phyloP scores from a whole-genome alignment of 2,888 invertebrate species.

The Drosophila cyrtoloma region DNA sequence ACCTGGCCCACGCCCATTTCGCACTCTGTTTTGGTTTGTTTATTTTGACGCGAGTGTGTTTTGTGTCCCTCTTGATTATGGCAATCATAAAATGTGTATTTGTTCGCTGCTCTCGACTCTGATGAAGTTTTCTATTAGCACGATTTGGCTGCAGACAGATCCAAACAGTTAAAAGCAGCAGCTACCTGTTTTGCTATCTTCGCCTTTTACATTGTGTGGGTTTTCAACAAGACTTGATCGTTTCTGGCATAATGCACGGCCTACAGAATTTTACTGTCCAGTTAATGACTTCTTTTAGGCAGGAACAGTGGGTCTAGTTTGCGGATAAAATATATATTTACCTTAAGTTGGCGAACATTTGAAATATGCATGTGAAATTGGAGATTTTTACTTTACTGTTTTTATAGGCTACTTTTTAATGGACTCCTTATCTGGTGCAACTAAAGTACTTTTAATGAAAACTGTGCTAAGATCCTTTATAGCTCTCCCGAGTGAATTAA shows the following conservation, averaged over 20 bases:
- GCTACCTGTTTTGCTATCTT: slow-evolving; percentile 20
- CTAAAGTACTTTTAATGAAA: neutral
- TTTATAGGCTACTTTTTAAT: neutral
- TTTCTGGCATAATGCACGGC: slow-evolving; percentile 65
- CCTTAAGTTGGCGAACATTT: rapidly evolving
- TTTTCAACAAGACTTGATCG: slow-evolving; percentile 56
- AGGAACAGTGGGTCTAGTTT: slow-evolving; percentile 19
- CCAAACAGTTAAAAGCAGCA: slow-evolving; percentile 14
- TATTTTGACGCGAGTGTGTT: neutral
- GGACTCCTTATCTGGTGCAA: rapidly evolving
- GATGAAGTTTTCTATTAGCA: slow-evolving; percentile 66
- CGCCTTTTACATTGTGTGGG: slow-evolving; percentile 25
- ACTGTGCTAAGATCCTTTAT: neutral
- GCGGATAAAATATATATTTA: neutral
- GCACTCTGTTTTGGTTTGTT: slow-evolving; percentile 19
- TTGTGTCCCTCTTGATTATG: slow-evolving; percentile 66
- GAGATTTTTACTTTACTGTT: rapidly evolving
- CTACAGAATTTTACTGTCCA: slow-evolving; percentile 43
- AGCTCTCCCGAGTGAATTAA: too few relatives aligned
- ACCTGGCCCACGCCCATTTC: slow-evolving; percentile 39
- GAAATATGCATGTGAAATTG: neutral
- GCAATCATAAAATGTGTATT: slow-evolving; percentile 70
- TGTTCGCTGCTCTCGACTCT: slow-evolving; percentile 30
- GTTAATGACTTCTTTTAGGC: slow-evolving; percentile 9
- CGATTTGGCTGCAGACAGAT: slow-evolving; percentile 50